Conservation (phyloP, 2,888 invertebrate species). For the Caradrina clavipalpis region DNA sequence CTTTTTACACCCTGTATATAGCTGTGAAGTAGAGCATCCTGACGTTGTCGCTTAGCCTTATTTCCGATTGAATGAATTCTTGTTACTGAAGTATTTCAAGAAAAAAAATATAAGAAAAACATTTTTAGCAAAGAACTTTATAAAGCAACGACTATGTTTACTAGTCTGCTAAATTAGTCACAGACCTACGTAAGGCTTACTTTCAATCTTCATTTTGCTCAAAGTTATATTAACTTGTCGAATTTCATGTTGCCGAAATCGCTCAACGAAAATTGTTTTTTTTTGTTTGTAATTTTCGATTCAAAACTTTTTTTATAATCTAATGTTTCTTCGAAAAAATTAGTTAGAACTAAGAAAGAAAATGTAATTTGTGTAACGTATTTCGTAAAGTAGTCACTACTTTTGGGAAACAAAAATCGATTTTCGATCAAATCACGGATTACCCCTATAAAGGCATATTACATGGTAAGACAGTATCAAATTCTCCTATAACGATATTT, state of each 20-base stretch:
- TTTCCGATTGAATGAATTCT: slow-evolving; percentile 36
- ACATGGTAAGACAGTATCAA: slow-evolving; percentile 37
- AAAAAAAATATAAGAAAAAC: neutral
- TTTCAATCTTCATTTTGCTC: neutral
- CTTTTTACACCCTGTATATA: no score
- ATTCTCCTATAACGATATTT: slow-evolving; percentile 62
- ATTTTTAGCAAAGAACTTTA: neutral
- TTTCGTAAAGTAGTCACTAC: no score
- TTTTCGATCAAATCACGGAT: neutral
- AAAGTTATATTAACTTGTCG: neutral
- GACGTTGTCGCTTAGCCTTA: slow-evolving; percentile 27
- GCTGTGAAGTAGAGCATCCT: slow-evolving; percentile 18
- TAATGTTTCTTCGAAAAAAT: no score
- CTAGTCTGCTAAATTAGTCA: neutral
- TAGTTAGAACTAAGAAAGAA: no score
- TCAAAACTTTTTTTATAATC: neutral
- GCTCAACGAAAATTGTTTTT: neutral
- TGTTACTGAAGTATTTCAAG: slow-evolving; percentile 18
- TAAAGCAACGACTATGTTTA: neutral
- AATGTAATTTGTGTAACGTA: no score
- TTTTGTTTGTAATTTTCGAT: neutral
- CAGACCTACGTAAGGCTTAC: neutral
- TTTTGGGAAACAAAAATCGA: neutral
- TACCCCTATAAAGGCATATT: slow-evolving; percentile 29
- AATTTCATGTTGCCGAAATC: neutral